These are phyloP conservation scores for Oreochromis niloticus DNA, from an alignment of 2,113 vertebrate species.

Conservation along the genomic window DNA sequence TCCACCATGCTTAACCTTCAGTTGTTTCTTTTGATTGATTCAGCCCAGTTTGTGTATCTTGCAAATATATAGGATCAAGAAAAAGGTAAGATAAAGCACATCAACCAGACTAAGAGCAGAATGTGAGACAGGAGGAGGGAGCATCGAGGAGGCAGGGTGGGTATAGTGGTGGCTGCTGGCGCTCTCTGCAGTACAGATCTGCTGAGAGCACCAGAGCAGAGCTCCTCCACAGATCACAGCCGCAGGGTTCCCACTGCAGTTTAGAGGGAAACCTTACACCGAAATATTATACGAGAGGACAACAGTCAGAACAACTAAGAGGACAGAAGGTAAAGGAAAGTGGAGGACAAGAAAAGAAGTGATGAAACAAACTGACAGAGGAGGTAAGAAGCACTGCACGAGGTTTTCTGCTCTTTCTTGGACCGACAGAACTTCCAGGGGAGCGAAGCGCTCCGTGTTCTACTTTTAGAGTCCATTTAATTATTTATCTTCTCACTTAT, in stretches of 20 bases:
- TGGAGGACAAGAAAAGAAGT: not conserved
- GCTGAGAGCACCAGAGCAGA: slow-evolving; percentile 47
- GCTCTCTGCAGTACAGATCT: slow-evolving; percentile 62
- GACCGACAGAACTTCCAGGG: slow-evolving; percentile 38
- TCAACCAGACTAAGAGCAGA: not conserved
- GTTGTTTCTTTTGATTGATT: not conserved
- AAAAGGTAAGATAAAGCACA: not conserved
- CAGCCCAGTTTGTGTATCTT: not conserved
- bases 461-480: slow-evolving; percentile 40
- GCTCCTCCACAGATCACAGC: slow-evolving; percentile 45
- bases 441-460: not conserved
- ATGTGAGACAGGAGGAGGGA: slow-evolving; percentile 36
- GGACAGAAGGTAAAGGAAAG: not conserved
- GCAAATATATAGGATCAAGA: not conserved
- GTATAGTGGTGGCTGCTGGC: slow-evolving; percentile 35
- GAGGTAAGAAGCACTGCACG: slow-evolving; percentile 3
- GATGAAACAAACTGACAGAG: not conserved
- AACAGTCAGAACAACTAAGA: not conserved
- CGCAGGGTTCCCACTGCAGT: slow-evolving; percentile 44
- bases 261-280: not conserved
- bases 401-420: not conserved
- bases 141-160: slow-evolving; percentile 19
- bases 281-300: not conserved
- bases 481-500: slow-evolving; percentile 45
- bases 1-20: not conserved